phyloP scores from a whole-genome alignment of 2,113 vertebrate species.

The Smithornis capensis region DNA sequence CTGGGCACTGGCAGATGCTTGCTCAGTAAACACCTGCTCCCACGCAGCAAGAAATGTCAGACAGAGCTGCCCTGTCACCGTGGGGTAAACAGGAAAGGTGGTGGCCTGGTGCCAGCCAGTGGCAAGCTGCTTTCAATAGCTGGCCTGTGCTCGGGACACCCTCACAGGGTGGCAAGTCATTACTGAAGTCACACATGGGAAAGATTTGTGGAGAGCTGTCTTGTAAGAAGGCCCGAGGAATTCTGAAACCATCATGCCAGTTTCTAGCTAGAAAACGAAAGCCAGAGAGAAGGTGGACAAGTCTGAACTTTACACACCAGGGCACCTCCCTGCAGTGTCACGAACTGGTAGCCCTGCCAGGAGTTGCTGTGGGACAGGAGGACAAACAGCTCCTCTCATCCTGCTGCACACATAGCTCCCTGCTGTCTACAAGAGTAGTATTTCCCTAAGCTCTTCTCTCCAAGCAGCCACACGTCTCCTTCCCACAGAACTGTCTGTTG shows the following conservation, averaged over 20 bases:
- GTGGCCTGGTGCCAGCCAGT: slow-evolving; percentile 7
- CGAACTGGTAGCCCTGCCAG: background rate
- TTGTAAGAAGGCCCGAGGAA: background rate
- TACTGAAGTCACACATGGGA: background rate
- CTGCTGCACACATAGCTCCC: background rate
- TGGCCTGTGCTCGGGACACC: background rate
- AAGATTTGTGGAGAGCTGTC: background rate
- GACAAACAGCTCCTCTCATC: background rate
- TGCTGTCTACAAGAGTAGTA: background rate
- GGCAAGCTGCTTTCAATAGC: background rate
- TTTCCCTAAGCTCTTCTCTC: background rate
- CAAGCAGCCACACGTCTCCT: background rate
- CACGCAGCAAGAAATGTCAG: background rate
- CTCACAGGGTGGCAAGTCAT: background rate
- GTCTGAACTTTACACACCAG: background rate
- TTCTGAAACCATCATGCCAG: background rate
- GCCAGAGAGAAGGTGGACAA: background rate
- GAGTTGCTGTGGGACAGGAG: background rate
- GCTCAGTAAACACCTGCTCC: background rate
- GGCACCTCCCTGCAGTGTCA: background rate
- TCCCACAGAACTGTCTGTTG: background rate
- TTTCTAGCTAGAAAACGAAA: background rate
- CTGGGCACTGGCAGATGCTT: background rate
- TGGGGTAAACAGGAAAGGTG: slow-evolving; percentile 50
- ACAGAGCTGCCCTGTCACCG: background rate